These are phyloP conservation scores for Nasonovia ribisnigri DNA, from an alignment of 2,888 invertebrate genomes.

Conservation along the genomic window DNA sequence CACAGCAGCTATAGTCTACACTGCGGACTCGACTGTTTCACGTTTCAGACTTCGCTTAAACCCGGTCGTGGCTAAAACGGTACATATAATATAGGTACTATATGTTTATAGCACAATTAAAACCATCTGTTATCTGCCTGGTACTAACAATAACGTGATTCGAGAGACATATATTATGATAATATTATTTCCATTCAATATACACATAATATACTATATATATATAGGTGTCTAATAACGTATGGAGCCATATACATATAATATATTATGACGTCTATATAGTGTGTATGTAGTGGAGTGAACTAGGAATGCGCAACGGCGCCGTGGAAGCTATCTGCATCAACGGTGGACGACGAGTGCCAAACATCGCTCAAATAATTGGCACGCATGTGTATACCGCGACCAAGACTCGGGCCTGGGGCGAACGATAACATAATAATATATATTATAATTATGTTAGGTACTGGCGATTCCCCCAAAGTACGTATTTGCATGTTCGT, in stretches of 20 bases:
- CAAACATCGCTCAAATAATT: background rate
- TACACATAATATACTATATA: too few relatives aligned
- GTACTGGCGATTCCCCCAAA: background rate
- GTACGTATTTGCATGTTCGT: background rate
- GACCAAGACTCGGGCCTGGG: background rate
- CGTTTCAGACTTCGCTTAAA: background rate
- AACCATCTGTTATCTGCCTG: background rate
- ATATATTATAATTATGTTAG: background rate
- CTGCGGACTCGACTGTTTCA: background rate
- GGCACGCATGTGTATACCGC: background rate
- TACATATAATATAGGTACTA: background rate
- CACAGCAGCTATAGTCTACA: background rate
- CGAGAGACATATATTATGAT: background rate
- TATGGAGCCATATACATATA: background rate
- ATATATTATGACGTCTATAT: too few relatives aligned
- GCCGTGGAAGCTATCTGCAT: background rate
- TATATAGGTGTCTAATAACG: too few relatives aligned
- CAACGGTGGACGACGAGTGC: background rate
- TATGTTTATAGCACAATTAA: background rate
- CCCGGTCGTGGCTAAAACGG: background rate
- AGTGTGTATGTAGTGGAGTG: background rate
- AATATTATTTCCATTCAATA: background rate
- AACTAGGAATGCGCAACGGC: background rate
- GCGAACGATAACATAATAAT: background rate
- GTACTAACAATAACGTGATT: background rate